Evolutionary conservation across 2,797 vertebrate genomes (phyloP).

Genomic region (Psittacula echo): DNA sequence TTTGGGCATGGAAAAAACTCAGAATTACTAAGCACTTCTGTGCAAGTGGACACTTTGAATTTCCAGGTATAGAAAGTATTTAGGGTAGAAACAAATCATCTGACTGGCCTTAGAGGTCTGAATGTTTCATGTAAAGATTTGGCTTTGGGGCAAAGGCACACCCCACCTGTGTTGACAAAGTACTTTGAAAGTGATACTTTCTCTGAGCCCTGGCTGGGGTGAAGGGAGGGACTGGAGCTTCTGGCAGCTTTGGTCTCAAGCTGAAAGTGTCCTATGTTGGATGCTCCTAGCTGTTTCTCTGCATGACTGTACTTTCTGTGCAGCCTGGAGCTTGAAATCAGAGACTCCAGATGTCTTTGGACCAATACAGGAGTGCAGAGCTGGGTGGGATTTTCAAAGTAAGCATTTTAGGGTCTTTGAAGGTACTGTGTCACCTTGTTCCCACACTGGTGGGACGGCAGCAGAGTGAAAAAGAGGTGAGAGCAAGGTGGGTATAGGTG

Average conservation of each 20-base stretch:
- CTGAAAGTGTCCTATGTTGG: background rate
- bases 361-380: background rate
- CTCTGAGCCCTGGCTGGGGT: background rate
- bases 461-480: background rate
- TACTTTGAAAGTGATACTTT: background rate
- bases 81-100: background rate
- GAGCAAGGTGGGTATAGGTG: background rate
- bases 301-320: background rate
- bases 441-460: background rate
- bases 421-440: accelerated
- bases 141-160: background rate
- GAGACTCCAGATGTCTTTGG: background rate
- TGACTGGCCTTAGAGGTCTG: background rate
- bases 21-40: background rate
- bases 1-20: background rate
- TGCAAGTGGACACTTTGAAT: background rate
- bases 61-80: background rate
- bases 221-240: background rate
- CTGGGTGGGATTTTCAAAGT: background rate
- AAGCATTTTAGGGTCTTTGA: background rate
- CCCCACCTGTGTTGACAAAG: background rate
- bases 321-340: background rate
- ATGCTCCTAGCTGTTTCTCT: background rate
- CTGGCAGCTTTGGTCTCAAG: background rate
- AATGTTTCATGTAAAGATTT: background rate